Evolutionary conservation across 1,140 invertebrate species (phyloP), one percentile per base, ranked within the genome.

Genomic region (Sipha flava): DNA sequence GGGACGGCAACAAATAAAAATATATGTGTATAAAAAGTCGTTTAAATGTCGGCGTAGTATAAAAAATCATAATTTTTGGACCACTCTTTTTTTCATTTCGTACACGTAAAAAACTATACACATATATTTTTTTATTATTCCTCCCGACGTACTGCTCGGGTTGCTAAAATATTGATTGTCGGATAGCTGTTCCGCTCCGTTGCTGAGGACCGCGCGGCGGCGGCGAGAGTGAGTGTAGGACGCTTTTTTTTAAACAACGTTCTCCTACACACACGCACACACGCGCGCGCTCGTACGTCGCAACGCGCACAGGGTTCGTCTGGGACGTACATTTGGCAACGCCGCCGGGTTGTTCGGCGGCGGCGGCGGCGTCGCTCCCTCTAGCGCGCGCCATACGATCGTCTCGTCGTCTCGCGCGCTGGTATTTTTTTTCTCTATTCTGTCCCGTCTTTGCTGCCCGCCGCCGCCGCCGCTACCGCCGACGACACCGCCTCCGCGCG

Each of bases 111-210:
- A 29, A 16, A 26, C 12, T 45, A 7, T 66, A n/a, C n/a, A n/a
- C n/a, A n/a, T n/a, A 18, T 64, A 34, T 47, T 70, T 70, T 70
- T 18, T 70, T 70, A 29, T 70, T 54, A 43, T 77, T 59, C 73
- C 73, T 40, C 49, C 52, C 34, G 49, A 57, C 73, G 47, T n/a
- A 21, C 12, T 23, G 70, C 59, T 77, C 34, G 49, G 52, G 73
- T 77, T 57, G 73, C 73, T 77, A 77, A 77, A 77, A 77, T 77
- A 77, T 77, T 77, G 73, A 77, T 77, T 77, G 73, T 43, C 73
- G 34, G 73, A 77, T 77, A 57, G 52, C 29, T 54, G 40, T 37
- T 59, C 52, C 34, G 34, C n/a, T 75, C 72, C 72, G 47, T 5
- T 37, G 26, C 73, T 43, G 73, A 77, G 52, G 52, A 77, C 52